Conservation (phyloP, 2,797 vertebrate genomes). For the Adrianichthys oophorus region DNA sequence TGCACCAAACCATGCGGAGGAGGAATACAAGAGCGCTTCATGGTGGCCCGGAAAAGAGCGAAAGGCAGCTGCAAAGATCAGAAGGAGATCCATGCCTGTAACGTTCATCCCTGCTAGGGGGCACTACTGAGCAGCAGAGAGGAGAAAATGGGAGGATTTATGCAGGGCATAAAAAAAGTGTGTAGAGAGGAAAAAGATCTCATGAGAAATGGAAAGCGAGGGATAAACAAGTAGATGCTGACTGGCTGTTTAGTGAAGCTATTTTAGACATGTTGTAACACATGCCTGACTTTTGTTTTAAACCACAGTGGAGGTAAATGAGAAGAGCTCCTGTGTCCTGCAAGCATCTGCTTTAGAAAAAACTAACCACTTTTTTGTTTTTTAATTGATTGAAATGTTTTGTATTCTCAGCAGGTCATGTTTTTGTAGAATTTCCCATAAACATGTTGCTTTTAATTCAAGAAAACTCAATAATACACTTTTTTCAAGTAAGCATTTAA, state of each 20-base stretch:
- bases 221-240: neutral
- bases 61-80: conserved; percentile 89
- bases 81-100: conserved; percentile 92
- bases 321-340: conserved; percentile 39
- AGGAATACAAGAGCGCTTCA: conserved; percentile 90
- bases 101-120: conserved; percentile 87
- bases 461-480: too few relatives aligned
- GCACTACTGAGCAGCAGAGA: conserved; percentile 29
- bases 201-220: neutral
- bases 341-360: conserved; percentile 20
- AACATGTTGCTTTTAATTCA: too few relatives aligned
- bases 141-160: neutral
- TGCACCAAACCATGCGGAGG: conserved; percentile 89
- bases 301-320: conserved; percentile 35
- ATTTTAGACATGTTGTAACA: conserved; percentile 52
- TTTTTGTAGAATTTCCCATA: too few relatives aligned
- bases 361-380: neutral
- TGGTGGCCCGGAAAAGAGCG: conserved; percentile 86
- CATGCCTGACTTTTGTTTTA: conserved; percentile 45
- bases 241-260: conserved; percentile 51
- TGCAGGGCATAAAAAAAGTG: conserved; percentile 1
- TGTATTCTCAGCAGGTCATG: too few relatives aligned
- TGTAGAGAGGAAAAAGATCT: neutral
- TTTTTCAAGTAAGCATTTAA: too few relatives aligned
- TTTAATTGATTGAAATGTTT: too few relatives aligned